Base-by-base conservation (phyloP, 2,797 vertebrate genomes). In the Synaphobranchus kaupii region DNA sequence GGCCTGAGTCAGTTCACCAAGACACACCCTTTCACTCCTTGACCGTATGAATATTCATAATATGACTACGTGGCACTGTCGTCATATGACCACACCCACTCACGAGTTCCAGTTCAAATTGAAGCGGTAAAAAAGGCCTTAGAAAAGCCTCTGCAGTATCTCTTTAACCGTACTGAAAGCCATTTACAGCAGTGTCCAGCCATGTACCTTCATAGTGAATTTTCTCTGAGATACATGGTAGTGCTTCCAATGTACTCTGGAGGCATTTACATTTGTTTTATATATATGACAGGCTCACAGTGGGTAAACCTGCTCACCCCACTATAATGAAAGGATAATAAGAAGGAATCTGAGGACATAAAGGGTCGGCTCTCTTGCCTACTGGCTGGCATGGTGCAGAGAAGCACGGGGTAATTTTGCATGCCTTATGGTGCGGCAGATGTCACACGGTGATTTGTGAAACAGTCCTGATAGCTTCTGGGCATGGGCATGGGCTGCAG, bases 361-460 rank as follows among this genome's bases (percentile, higher is more conserved):
- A 81, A 81, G 78, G 47, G 44, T 22, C 44, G 10, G 78, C 47
- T 48, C 44, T 48, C 20, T 81, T 3, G 78, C 44, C 78, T 81
- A 47, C 44, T 81, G 78, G 47, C 78, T 81, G 78, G 78, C 47
- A 50, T 20, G 44, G 78, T 50, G 20, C 78, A 50, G 44, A 47
- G 34, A 84, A 39, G 50, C 34, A 20, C 10, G 54, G 56, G 54
- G 34, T 60, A 22, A 84, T 84, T 84, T 84, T 9, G 71, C 17
- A 73, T 56, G 60, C 78, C 48, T 76, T 84, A 60, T 85, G 54
- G 48, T 20, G 31, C 68, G 87, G 68, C 86, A 87, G 84, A 83
- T 89, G 88, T 60, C 60, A 28, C 58, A 0, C 17, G 83, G 83
- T 58, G 56, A 84, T 44, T 84, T 84, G 52, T 86, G 66, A 78